Conservation (phyloP, 2,797 vertebrate species). For the Hemibagrus guttatus region DNA sequence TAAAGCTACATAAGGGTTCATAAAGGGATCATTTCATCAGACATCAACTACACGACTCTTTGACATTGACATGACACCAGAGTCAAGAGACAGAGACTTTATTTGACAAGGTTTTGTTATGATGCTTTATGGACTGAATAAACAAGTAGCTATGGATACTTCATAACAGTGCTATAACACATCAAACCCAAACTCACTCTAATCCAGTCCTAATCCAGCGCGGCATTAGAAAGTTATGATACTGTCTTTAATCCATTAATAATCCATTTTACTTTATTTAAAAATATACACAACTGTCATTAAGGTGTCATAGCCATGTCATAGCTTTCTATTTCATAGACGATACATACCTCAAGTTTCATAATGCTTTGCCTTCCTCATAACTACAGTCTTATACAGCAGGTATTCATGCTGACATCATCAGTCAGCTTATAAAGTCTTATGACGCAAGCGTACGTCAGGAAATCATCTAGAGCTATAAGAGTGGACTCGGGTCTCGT, state of each 20-base stretch:
- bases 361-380: too few species aligned
- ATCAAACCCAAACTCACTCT: background rate
- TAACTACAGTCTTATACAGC: too few species aligned
- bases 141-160: background rate
- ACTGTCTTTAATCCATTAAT: background rate
- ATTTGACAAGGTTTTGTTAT: background rate
- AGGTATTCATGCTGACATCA: too few species aligned
- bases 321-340: too few species aligned
- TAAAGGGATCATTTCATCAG: background rate
- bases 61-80: background rate
- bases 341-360: too few species aligned
- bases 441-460: too few species aligned
- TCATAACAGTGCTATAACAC: background rate
- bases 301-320: too few species aligned
- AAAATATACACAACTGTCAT: background rate
- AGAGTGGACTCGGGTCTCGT: too few species aligned
- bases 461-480: too few species aligned
- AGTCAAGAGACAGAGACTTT: background rate
- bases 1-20: background rate
- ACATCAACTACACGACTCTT: background rate
- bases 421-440: too few species aligned
- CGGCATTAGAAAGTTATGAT: background rate
- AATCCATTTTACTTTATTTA: background rate
- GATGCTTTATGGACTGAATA: background rate
- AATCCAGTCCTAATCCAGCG: background rate